Evolutionary conservation across 2,888 invertebrate species (phyloP).

Genomic region (Ashinkailepas kermadecensis): DNA sequence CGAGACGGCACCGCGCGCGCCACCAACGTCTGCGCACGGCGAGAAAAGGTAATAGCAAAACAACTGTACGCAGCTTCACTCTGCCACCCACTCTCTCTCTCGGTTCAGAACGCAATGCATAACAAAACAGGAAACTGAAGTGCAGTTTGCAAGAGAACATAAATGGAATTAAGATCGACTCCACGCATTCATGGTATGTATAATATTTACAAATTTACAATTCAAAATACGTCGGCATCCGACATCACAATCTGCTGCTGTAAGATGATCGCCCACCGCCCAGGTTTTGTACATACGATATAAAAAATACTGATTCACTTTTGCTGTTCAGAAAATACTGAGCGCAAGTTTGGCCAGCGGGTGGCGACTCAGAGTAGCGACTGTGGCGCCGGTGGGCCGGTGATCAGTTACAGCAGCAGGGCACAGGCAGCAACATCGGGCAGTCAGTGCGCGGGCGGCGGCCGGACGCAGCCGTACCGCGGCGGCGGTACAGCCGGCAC

Average conservation of each 20-base stretch:
- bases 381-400: background rate
- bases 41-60: conserved; percentile 15
- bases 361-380: background rate
- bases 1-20: background rate
- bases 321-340: background rate
- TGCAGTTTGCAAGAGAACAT: background rate
- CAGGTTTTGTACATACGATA: conserved; percentile 14
- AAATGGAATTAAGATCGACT: background rate
- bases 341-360: background rate
- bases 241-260: background rate
- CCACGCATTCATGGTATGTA: background rate
- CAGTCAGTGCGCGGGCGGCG: background rate
- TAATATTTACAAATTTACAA: conserved; percentile 2
- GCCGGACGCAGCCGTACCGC: background rate
- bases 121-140: conserved; percentile 12
- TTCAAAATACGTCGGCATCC: background rate
- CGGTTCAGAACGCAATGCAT: background rate
- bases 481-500: background rate
- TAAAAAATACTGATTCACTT: conserved; percentile 11
- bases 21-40: background rate
- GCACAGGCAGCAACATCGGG: background rate
- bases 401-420: background rate
- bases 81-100: background rate
- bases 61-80: background rate
- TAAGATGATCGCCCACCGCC: background rate